phyloP scores from a whole-genome alignment of 1,140 invertebrate genomes.

The Hyles euphorbiae region DNA sequence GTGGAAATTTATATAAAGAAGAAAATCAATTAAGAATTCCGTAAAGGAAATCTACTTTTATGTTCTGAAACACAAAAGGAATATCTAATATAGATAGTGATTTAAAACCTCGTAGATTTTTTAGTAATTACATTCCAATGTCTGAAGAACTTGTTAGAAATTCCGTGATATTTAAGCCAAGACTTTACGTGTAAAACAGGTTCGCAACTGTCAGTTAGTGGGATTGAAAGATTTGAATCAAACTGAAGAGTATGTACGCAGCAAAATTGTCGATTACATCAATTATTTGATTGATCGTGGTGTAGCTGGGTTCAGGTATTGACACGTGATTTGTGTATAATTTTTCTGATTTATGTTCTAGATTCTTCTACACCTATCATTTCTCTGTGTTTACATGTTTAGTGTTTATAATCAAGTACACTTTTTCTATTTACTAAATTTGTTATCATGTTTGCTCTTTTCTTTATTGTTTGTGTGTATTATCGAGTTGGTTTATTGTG shows the following conservation, averaged over 20 bases:
- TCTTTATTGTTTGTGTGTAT: neutral
- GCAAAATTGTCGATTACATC: slow-evolving; percentile 80
- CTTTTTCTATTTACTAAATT: too few species aligned
- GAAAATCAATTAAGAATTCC: too few species aligned
- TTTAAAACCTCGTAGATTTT: too few species aligned
- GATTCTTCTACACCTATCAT: neutral
- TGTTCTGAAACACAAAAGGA: too few species aligned
- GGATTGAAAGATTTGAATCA: slow-evolving; percentile 84
- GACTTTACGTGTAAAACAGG: slow-evolving; percentile 46
- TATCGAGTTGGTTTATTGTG: slow-evolving; percentile 1
- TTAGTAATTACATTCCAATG: too few species aligned
- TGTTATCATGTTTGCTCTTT: too few species aligned
- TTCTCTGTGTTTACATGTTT: neutral
- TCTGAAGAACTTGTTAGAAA: too few species aligned
- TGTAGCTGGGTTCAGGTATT: slow-evolving; percentile 84
- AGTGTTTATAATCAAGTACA: neutral
- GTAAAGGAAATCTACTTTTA: too few species aligned
- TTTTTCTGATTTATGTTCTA: neutral
- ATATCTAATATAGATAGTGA: too few species aligned
- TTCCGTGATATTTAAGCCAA: too few species aligned
- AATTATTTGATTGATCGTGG: slow-evolving; percentile 83
- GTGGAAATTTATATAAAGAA: too few species aligned
- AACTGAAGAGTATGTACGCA: slow-evolving; percentile 77
- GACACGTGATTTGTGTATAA: neutral
- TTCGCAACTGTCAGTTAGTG: slow-evolving; percentile 83